A percentile compares a stretch with the other conserved stretches of the same genome.
Conservation (phyloP, 2,888 invertebrate genomes). For the Melinaea menophilus region DNA sequence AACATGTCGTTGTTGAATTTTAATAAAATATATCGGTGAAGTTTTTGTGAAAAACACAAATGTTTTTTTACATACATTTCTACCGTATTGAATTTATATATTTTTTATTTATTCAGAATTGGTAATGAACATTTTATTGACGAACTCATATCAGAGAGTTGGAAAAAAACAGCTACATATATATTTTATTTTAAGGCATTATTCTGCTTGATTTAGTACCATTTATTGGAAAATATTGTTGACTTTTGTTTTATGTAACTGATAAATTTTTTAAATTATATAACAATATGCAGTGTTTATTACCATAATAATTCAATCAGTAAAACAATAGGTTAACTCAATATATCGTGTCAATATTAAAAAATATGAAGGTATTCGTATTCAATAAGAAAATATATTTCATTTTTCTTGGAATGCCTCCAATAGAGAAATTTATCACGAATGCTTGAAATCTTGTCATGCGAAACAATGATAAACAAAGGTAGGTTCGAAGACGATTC, state of each 20-base stretch:
- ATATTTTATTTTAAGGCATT: conserved; percentile 21
- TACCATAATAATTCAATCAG: too few species aligned
- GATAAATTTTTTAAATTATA: conserved; percentile 8
- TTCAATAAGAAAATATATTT: conserved; percentile 54
- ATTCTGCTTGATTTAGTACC: conserved; percentile 26
- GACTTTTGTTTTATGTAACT: conserved; percentile 8
- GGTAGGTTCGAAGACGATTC: conserved; percentile 18
- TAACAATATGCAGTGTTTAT: neutral
- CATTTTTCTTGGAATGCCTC: conserved; percentile 51
- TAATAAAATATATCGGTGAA: too few species aligned
- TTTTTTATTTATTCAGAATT: neutral
- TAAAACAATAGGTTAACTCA: neutral
- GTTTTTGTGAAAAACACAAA: too few species aligned
- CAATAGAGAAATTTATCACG: conserved; percentile 45
- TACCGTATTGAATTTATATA: neutral
- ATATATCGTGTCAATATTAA: conserved; percentile 17
- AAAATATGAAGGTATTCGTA: conserved; percentile 41
- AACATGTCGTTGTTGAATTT: too few species aligned
- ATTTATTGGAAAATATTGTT: conserved; percentile 24
- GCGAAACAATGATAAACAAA: conserved; percentile 47
- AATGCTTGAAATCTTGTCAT: conserved; percentile 47
- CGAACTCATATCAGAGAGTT: conserved; percentile 13
- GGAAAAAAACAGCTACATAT: conserved; percentile 14
- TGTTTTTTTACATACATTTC: too few species aligned
- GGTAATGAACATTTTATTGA: conserved; percentile 23